phyloP scores from a whole-genome alignment of 1,140 invertebrate species.

The Gyrodactylus bullatarudis region DNA sequence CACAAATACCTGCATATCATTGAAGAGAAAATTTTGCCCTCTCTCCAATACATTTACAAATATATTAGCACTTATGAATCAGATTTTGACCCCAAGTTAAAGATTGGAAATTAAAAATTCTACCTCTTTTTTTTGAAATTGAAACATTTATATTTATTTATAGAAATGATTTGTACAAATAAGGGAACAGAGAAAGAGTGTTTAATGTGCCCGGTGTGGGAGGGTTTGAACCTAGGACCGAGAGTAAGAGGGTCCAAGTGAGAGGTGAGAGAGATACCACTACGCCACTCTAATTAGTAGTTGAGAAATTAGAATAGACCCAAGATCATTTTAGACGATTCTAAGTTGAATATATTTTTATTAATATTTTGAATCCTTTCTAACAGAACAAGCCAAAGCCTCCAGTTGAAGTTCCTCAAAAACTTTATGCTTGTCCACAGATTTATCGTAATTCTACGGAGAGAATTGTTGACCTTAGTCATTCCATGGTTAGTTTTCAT shows the following conservation, averaged over 20 bases:
- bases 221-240: not conserved
- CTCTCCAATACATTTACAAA: too few species aligned
- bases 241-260: not conserved
- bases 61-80: too few species aligned
- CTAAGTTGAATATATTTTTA: not conserved
- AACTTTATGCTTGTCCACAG: not conserved
- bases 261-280: not conserved
- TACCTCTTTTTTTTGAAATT: too few species aligned
- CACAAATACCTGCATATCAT: too few species aligned
- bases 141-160: too few species aligned
- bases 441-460: not conserved
- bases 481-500: not conserved
- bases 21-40: too few species aligned
- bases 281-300: not conserved
- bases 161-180: too few species aligned
- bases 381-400: not conserved
- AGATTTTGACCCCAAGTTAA: too few species aligned
- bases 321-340: not conserved
- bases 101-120: too few species aligned
- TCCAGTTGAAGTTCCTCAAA: not conserved
- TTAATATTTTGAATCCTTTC: not conserved
- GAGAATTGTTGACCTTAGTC: not conserved
- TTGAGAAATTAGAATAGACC: not conserved
- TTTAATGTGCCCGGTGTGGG: not conserved
- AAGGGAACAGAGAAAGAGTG: too few species aligned